Evolutionary conservation across 2,113 vertebrate species (phyloP).

Genomic region (Haemorhous mexicanus): DNA sequence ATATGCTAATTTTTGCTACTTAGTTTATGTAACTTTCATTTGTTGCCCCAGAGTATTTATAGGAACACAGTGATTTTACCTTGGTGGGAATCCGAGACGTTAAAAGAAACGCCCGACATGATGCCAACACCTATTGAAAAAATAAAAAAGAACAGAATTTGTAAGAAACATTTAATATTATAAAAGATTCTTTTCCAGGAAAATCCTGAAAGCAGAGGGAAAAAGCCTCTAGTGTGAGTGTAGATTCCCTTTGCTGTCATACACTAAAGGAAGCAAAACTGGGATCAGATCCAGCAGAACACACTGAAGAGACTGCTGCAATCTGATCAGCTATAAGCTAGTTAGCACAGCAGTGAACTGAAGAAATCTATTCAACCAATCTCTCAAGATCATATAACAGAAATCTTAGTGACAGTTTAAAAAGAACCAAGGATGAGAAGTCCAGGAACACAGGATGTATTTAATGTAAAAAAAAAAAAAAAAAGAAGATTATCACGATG

Average conservation of each 20-base stretch:
- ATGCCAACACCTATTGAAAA: conserved; percentile 84
- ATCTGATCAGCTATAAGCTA: background rate
- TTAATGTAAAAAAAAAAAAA: background rate
- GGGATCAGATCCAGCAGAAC: background rate
- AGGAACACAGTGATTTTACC: conserved; percentile 73
- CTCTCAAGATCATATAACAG: background rate
- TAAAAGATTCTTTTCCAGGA: background rate
- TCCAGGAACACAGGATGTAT: background rate
- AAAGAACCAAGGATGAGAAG: background rate
- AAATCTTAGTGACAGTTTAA: background rate
- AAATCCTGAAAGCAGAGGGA: background rate
- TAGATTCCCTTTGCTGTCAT: background rate
- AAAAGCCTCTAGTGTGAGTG: background rate
- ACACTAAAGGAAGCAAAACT: background rate
- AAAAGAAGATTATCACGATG: background rate
- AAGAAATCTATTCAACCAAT: background rate
- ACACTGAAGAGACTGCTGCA: background rate
- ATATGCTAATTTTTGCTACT: background rate
- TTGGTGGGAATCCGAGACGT: conserved; percentile 91
- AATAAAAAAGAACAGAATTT: background rate
- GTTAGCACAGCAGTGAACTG: background rate
- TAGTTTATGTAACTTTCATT: background rate
- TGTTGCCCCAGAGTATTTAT: background rate
- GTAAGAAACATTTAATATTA: background rate
- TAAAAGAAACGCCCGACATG: conserved; percentile 90